Base-by-base conservation (phyloP, 1,140 invertebrate genomes). In the Lineus longissimus region DNA sequence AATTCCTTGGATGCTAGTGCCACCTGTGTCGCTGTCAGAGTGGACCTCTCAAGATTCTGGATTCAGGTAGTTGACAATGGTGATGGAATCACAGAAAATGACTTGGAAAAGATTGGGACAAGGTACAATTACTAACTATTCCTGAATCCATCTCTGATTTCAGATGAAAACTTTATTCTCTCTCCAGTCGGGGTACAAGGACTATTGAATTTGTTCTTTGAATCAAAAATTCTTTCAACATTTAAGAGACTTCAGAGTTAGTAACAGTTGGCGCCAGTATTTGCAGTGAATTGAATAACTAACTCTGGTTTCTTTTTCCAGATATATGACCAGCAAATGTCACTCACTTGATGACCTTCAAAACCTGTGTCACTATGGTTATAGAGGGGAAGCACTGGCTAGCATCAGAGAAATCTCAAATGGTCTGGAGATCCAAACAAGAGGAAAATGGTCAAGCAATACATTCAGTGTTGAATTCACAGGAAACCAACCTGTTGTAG, bases 41-140 rank as follows among this genome's bases (percentile, higher is more conserved):
- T 89, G 11, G 81, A 87, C 72, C 75, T 88, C 29, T 63, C 80
- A 45, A 83, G 81, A 61, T 84, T 83, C 70, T 83, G 82, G 65
- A 81, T 89, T 62, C 86, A 88, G 82, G 86, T 89, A 11, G 81
- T 88, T 45, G 88, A 89, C 69, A 88, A 89, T 82, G 88, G 88
- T 2, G 56, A 61, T 66, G 88, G 88, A 25, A 85, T 89, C 31
- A 64, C 71, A 11, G 65, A 74, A 59, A 64, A 74, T 40, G 82
- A 88, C 71, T 75, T 88, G 65, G 68, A 83, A 33, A 59, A 82
- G 22, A 64, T 88, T 51, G 88, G 86, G 36, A 73, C 79, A 65
- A 85, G 85, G 83, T 84, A 67, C 57, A 61, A 29, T 23, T 59
- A 36, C 33, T 36, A n/a, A 27, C 0, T 31, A n/a, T 43, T 11